Conservation (phyloP, 2,888 invertebrate species). For the Campoletis raptor region DNA sequence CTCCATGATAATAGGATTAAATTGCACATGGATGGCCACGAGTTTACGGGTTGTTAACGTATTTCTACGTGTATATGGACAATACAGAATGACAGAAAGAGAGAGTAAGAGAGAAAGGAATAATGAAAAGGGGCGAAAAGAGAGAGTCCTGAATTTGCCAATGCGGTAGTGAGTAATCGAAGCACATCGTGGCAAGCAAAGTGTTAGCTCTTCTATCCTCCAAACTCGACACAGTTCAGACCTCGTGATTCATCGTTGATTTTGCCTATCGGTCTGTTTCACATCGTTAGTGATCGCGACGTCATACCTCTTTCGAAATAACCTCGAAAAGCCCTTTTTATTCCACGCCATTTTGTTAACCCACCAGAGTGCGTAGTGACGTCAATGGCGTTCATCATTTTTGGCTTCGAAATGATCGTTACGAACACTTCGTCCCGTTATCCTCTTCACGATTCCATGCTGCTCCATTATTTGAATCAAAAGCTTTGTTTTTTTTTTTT, state of each 20-base stretch:
- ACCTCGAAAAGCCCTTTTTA: slow-evolving; percentile 1
- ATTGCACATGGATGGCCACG: slow-evolving; percentile 55
- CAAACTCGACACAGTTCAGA: slow-evolving; percentile 36
- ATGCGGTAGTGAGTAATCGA: slow-evolving; percentile 39
- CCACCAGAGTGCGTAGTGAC: background rate
- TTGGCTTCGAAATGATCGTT: slow-evolving; percentile 13
- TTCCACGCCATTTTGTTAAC: background rate
- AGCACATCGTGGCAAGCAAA: slow-evolving; percentile 12
- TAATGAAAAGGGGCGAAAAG: background rate
- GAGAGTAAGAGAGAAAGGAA: background rate
- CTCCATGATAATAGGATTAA: slow-evolving; percentile 65
- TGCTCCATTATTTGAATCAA: background rate
- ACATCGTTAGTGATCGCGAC: slow-evolving; percentile 31
- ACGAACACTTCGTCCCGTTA: background rate
- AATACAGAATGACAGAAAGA: background rate
- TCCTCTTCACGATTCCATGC: background rate
- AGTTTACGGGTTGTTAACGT: slow-evolving; percentile 64
- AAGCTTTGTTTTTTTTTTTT: background rate
- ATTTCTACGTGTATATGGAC: slow-evolving; percentile 30
- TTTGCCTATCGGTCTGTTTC: slow-evolving; percentile 41
- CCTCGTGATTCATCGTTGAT: slow-evolving; percentile 52
- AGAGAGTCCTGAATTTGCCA: slow-evolving; percentile 24
- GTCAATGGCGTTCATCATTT: slow-evolving; percentile 3
- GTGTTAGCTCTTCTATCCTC: slow-evolving; percentile 30
- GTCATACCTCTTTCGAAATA: background rate